phyloP scores from a whole-genome alignment of 2,797 vertebrate species.

The Florisuga fusca region DNA sequence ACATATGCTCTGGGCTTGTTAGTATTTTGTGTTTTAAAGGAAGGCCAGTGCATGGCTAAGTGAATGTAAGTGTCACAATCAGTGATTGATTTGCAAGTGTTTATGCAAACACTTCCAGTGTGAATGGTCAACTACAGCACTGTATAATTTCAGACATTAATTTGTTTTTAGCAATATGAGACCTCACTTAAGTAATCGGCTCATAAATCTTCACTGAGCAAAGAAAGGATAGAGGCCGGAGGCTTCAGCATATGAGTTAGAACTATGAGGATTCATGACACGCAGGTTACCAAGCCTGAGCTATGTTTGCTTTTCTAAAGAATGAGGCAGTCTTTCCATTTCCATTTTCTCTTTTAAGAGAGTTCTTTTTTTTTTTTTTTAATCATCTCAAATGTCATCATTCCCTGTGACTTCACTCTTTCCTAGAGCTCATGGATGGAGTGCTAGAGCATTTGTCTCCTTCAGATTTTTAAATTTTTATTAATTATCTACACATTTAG shows the following conservation, averaged over 20 bases:
- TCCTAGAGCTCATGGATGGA: not conserved
- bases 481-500: not conserved
- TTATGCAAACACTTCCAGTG: not conserved
- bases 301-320: not conserved
- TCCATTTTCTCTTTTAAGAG: not conserved
- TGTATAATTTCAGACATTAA: not conserved
- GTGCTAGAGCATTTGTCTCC: not conserved
- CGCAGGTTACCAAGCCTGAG: not conserved
- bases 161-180: not conserved
- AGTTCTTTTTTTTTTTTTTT: not conserved
- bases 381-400: not conserved
- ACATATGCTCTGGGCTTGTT: rapidly evolving
- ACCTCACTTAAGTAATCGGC: not conserved
- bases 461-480: not conserved
- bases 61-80: not conserved
- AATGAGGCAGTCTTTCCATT: not conserved
- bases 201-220: not conserved
- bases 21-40: not conserved
- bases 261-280: not conserved
- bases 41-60: not conserved
- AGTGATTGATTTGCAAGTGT: not conserved
- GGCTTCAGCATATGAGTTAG: not conserved
- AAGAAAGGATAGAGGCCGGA: not conserved
- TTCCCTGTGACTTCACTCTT: not conserved
- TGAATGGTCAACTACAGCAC: not conserved